Evolutionary conservation across 1,140 invertebrate species (phyloP), one percentile per base, ranked within the genome.

Genomic region (Araneus ventricosus): DNA sequence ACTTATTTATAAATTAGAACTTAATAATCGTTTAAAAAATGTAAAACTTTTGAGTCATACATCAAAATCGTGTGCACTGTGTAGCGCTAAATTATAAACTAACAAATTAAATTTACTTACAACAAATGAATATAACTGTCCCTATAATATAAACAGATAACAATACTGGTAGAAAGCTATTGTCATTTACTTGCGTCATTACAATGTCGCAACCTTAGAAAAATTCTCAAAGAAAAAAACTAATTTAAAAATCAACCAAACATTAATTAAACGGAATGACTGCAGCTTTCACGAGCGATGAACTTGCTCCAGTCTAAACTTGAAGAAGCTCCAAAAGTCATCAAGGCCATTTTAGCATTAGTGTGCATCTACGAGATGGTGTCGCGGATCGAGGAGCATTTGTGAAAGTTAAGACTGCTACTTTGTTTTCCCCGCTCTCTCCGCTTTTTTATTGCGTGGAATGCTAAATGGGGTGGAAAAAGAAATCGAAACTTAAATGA

Each of bases 401-500:
- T 84, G 41, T 30, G 41, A 45, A 84, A 52, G 41, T 84, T 30
- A 75, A 84, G 52, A 39, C 20, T 87, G 59, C 27, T 4, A 34
- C 85, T 37, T 34, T 6, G 22, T 37, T 34, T 70, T n/a, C 22
- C 14, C 39, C 70, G 67, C 24, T 88, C 34, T 45, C 41, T 63
- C 70, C 82, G 3, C 22, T 22, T 57, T 14, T 41, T 80, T 45
- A 27, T 34, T n/a, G 57, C 10, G 7, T n/a, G 45, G 14, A 22
- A 79, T 27, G 41, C 30, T 41, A 92, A 92, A 92, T 92, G 80
- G 61, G n/a, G 34, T 30, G 82, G 27, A 86, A 92, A 70, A 92
- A 75, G 52, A 85, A 63, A 82, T 57, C 37, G 80, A 70, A 86
- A 86, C 57, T 75, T 86, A 92, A 92, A 92, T 92, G 90, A 92